A percentile compares a stretch with the other conserved stretches of the same genome.
phyloP scores from a whole-genome alignment of 2,113 vertebrate genomes.

The Suncus etruscus region DNA sequence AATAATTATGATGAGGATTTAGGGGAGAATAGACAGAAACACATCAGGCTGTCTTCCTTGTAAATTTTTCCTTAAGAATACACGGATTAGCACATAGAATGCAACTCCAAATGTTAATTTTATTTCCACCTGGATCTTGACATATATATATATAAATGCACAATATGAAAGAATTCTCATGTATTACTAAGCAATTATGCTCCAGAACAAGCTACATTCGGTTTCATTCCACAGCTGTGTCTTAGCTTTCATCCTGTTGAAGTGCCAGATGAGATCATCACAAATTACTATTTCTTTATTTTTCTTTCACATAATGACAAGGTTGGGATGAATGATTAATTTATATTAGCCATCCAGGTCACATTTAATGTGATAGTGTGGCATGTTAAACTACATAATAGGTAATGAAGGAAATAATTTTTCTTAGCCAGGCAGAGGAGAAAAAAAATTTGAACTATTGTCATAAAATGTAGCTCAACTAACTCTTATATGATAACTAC shows the following conservation, averaged over 20 bases:
- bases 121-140: background rate
- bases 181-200: background rate
- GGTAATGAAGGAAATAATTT: background rate
- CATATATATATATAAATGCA: background rate
- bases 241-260: background rate
- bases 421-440: background rate
- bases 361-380: background rate
- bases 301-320: slow-evolving; percentile 18
- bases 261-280: background rate
- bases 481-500: background rate
- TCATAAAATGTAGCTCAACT: background rate
- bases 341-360: background rate
- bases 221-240: background rate
- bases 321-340: background rate
- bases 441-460: background rate
- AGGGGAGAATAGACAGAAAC: background rate
- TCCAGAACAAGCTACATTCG: background rate
- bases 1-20: slow-evolving; percentile 62
- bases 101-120: background rate
- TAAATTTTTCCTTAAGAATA: background rate
- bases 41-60: background rate
- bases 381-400: background rate
- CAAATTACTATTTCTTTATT: background rate
- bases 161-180: background rate
- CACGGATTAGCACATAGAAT: background rate